Evolutionary conservation across 1,140 invertebrate species (phyloP).

Genomic region (Drosophila suzukii): DNA sequence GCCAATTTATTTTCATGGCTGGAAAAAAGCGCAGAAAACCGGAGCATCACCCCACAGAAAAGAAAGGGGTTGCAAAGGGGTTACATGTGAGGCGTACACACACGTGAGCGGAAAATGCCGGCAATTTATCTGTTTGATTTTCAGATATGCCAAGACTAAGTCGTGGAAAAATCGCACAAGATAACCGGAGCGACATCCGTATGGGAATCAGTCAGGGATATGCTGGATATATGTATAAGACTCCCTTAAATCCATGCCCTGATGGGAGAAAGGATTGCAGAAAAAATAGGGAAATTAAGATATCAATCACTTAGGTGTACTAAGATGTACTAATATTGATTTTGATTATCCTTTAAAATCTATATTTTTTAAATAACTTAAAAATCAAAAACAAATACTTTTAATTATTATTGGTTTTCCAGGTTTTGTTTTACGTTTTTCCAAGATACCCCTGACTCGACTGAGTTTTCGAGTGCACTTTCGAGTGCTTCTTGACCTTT

Average conservation of each 20-base stretch:
- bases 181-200: conserved; percentile 23
- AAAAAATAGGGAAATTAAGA: background rate
- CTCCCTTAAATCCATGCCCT: background rate
- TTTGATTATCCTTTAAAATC: no score
- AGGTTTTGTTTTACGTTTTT: background rate
- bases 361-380: no score
- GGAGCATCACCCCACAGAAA: conserved; percentile 16
- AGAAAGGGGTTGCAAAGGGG: conserved; percentile 9
- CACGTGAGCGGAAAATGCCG: conserved; percentile 56
- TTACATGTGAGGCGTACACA: conserved; percentile 7
- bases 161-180: conserved; percentile 32
- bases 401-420: background rate
- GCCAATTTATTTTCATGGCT: conserved; percentile 72
- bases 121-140: conserved; percentile 79
- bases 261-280: background rate
- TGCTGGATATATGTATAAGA: conserved; percentile 5
- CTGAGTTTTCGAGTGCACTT: background rate
- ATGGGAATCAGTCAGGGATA: conserved; percentile 36
- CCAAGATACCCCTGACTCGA: background rate
- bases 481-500: background rate
- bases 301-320: background rate
- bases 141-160: conserved; percentile 53
- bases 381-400: background rate
- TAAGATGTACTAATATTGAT: no score
- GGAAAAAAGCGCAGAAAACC: conserved; percentile 7